Percentiles rank a stretch among this genome's conserved stretches.
phyloP scores from a whole-genome alignment of 2,113 vertebrate genomes.

The Indri indri region DNA sequence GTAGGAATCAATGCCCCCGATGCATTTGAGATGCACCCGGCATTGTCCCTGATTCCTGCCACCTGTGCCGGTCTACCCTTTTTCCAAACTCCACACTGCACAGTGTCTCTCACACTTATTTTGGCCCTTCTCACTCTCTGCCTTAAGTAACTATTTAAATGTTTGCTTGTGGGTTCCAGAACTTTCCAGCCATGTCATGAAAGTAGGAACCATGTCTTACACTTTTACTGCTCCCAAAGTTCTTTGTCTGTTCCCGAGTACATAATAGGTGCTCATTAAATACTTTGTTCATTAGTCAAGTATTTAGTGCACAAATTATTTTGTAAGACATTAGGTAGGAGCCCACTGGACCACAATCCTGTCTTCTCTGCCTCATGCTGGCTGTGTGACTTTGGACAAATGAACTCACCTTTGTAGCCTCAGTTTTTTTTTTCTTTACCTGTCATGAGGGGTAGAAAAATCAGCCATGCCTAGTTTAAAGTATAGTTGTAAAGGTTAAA shows the following conservation, averaged over 20 bases:
- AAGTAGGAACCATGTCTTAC: background rate
- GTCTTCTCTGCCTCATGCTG: background rate
- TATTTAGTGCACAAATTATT: background rate
- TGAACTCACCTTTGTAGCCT: background rate
- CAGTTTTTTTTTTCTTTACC: background rate
- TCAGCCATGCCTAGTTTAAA: background rate
- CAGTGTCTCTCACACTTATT: background rate
- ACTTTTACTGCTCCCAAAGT: background rate
- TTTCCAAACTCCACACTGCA: background rate
- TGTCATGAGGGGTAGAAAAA: background rate
- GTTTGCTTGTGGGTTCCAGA: background rate
- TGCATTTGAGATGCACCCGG: background rate
- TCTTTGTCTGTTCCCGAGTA: background rate
- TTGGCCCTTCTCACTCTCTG: background rate
- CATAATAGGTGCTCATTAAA: background rate
- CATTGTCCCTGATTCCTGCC: background rate
- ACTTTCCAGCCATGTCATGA: background rate
- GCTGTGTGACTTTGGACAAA: background rate
- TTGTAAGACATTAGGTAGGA: no score
- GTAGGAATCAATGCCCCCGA: no score
- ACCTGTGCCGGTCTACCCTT: accelerated
- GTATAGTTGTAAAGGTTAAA: background rate
- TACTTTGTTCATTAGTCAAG: background rate
- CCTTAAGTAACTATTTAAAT: background rate
- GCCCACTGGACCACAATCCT: background rate